A percentile compares a stretch with the other conserved stretches of the same genome.
These are phyloP conservation scores for Mallateleia sp. DNA, from an alignment of 2,888 invertebrate genomes.

Conservation along the genomic window DNA sequence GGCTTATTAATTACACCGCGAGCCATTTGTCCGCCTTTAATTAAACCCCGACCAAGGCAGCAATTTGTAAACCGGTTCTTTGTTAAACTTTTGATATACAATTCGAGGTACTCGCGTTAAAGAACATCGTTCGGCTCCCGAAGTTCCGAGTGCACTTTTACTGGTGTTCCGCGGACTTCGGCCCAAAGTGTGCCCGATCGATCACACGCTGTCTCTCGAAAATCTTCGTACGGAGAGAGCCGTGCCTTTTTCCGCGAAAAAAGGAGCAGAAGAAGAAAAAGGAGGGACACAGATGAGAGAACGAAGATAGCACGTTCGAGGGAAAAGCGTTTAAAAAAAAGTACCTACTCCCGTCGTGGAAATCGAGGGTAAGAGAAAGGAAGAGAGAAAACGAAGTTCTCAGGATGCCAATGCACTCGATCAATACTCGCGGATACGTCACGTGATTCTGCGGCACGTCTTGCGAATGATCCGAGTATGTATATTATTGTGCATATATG, in stretches of 20 bases:
- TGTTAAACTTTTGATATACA: conserved; percentile 16
- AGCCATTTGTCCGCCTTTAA: not conserved
- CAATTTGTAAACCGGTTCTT: conserved; percentile 7
- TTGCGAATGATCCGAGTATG: conserved; percentile 24
- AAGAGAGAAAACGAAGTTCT: conserved; percentile 70
- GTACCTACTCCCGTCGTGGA: conserved; percentile 19
- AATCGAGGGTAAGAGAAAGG: conserved; percentile 58
- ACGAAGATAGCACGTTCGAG: conserved; percentile 32
- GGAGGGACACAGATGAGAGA: conserved; percentile 34
- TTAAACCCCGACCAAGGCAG: conserved; percentile 14
- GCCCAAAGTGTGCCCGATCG: conserved; percentile 60
- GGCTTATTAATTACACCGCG: conserved; percentile 31
- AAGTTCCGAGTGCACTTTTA: conserved; percentile 72
- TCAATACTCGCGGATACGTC: conserved; percentile 75
- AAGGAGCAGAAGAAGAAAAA: conserved; percentile 8
- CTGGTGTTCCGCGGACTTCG: conserved; percentile 60
- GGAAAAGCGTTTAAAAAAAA: conserved; percentile 47
- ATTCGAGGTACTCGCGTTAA: not conserved
- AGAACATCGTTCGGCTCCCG: conserved; percentile 6
- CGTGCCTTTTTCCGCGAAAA: conserved; percentile 26
- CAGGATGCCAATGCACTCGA: conserved; percentile 78
- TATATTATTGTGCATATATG: conserved; percentile 22
- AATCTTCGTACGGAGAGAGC: conserved; percentile 59
- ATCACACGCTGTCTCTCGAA: conserved; percentile 53
- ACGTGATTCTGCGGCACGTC: conserved; percentile 66